These are phyloP conservation scores for Castor canadensis DNA, from an alignment of 2,113 vertebrate genomes.

Conservation along the genomic window DNA sequence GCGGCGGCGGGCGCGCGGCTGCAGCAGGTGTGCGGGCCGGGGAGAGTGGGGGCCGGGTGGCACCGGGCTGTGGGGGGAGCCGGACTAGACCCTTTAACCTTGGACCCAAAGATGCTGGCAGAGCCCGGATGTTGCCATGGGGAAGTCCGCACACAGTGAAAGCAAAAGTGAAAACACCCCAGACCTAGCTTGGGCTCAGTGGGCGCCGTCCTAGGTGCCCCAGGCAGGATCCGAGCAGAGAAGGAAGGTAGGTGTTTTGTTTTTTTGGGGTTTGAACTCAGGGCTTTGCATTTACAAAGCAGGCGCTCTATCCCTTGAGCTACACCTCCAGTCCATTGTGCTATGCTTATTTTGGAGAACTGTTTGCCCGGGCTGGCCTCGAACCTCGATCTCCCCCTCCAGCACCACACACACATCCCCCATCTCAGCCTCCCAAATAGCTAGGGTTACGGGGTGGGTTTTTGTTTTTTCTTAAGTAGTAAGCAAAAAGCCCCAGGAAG, in stretches of 20 bases:
- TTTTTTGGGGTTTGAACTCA: too few species aligned
- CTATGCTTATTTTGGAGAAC: too few species aligned
- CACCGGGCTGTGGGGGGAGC: not conserved
- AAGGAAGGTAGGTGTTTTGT: not conserved
- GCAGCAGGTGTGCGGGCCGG: constrained; percentile 81
- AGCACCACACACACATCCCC: too few species aligned
- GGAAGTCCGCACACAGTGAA: not conserved
- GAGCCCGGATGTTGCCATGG: not conserved
- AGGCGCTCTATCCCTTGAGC: too few species aligned
- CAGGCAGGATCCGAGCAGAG: too few species aligned
- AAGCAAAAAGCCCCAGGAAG: not conserved
- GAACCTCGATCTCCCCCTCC: too few species aligned
- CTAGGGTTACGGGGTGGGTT: too few species aligned
- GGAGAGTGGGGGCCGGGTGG: not conserved
- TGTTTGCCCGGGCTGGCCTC: too few species aligned
- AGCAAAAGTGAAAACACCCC: not conserved
- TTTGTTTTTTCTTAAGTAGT: too few species aligned
- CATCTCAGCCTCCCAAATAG: too few species aligned
- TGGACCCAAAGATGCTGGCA: not conserved
- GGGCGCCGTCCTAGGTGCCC: not conserved
- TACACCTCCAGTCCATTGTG: too few species aligned
- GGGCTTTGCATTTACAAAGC: too few species aligned
- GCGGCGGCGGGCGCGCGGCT: constrained; percentile 84
- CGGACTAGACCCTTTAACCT: not conserved
- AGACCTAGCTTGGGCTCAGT: fast-evolving